Conservation (phyloP, 2,113 vertebrate genomes). For the Poeciliopsis occidentalis region DNA sequence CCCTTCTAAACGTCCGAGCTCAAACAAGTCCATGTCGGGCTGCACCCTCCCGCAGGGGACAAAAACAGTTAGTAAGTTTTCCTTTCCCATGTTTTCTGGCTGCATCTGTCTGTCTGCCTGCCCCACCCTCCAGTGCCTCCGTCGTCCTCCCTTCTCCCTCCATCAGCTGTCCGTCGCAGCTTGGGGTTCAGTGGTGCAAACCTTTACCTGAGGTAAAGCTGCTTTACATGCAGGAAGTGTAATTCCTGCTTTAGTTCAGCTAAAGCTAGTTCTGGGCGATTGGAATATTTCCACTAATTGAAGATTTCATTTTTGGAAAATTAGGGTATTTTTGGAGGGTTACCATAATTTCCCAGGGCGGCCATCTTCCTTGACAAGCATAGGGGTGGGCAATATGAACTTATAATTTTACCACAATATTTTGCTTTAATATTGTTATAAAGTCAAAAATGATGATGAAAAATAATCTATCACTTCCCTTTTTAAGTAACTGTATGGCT, state of each 20-base stretch:
- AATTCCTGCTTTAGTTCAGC: neutral
- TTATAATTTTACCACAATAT: no score
- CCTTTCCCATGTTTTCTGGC: slow-evolving; percentile 76
- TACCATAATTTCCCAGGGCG: no score
- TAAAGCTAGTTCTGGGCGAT: no score
- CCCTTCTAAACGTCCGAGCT: slow-evolving; percentile 96
- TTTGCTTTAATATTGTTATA: no score
- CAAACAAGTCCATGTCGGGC: slow-evolving; percentile 95
- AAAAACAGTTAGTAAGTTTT: slow-evolving; percentile 96
- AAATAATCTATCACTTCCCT: no score
- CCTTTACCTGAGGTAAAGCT: slow-evolving; percentile 28
- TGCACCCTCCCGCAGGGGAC: slow-evolving; percentile 93
- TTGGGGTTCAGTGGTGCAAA: slow-evolving; percentile 37
- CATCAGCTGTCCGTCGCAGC: slow-evolving; percentile 39
- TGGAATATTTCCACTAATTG: no score
- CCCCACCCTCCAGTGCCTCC: slow-evolving; percentile 27
- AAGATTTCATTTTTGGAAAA: no score
- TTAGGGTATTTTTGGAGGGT: no score
- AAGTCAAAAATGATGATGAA: no score
- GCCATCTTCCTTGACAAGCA: no score
- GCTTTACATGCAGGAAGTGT: slow-evolving; percentile 9
- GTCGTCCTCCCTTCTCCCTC: slow-evolving; percentile 28
- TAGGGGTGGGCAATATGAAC: no score
- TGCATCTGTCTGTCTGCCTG: slow-evolving; percentile 64
- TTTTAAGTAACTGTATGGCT: no score